Evolutionary conservation across 2,888 invertebrate species (phyloP).

Genomic region (Ferrisia virgata): DNA sequence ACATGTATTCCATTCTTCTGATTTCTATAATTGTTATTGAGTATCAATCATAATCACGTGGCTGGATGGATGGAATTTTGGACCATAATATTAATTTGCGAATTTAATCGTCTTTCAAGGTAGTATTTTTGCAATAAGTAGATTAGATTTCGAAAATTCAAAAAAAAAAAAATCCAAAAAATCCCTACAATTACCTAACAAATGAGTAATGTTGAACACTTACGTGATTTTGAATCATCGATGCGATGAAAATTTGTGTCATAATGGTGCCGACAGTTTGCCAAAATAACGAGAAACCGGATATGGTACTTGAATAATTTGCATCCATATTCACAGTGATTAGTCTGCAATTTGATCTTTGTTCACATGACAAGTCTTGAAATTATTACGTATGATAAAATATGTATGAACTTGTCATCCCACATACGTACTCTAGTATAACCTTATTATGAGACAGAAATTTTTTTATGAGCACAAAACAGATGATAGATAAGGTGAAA

Average conservation of each 20-base stretch:
- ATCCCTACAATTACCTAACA: no score
- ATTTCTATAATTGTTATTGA: no score
- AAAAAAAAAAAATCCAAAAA: no score
- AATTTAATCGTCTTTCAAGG: no score
- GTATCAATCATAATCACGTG: neutral
- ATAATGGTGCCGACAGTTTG: constrained; percentile 8
- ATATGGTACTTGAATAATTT: neutral
- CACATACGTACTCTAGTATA: neutral
- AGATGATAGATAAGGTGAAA: neutral
- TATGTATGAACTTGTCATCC: neutral
- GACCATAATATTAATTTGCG: neutral
- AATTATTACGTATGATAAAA: neutral
- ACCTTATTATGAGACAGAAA: neutral
- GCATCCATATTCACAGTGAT: neutral
- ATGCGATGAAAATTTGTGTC: neutral
- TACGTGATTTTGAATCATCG: neutral
- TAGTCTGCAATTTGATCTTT: neutral
- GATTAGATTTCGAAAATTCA: no score
- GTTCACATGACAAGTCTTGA: no score
- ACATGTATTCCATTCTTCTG: neutral
- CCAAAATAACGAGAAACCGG: neutral
- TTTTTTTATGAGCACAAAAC: neutral
- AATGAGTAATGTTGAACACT: no score
- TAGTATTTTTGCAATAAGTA: no score
- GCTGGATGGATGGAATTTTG: neutral